Conservation (phyloP, 2,888 invertebrate genomes). For the Lasioglossum zephyrum region DNA sequence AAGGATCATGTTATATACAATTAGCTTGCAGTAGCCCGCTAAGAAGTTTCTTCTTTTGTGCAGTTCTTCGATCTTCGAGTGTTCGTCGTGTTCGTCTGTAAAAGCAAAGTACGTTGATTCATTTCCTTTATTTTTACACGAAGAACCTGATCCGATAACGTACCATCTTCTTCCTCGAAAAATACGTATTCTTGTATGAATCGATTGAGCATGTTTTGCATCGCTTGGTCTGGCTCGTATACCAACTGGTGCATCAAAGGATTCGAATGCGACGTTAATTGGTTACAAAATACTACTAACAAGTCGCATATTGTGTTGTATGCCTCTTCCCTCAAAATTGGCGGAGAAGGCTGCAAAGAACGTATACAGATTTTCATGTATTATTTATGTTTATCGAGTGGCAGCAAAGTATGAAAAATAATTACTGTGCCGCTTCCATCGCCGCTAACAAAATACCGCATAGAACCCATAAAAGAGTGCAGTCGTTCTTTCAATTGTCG, state of each 20-base stretch:
- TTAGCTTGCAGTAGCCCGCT: slow-evolving; percentile 98
- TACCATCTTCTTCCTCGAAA: slow-evolving; percentile 95
- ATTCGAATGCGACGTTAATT: slow-evolving; percentile 87
- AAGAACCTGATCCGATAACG: slow-evolving; percentile 54
- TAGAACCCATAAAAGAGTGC: slow-evolving; percentile 90
- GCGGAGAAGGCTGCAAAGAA: slow-evolving; percentile 61
- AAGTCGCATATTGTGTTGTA: slow-evolving; percentile 98
- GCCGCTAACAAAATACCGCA: slow-evolving; percentile 88
- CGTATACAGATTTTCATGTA: slow-evolving; percentile 20
- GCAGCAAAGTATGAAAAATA: slow-evolving; percentile 29
- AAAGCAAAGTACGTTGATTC: slow-evolving; percentile 5
- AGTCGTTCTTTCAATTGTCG: slow-evolving; percentile 89
- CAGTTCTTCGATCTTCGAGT: slow-evolving; percentile 97
- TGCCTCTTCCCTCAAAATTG: slow-evolving; percentile 86
- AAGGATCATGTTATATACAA: slow-evolving; percentile 98
- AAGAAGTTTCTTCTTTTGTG: slow-evolving; percentile 98
- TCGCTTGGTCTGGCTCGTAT: slow-evolving; percentile 91
- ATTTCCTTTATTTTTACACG: neutral
- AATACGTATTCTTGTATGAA: slow-evolving; percentile 98
- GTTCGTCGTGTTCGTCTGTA: slow-evolving; percentile 95
- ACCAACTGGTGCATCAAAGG: slow-evolving; percentile 88
- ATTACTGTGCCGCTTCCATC: slow-evolving; percentile 90
- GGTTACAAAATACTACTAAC: slow-evolving; percentile 96
- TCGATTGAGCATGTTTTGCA: slow-evolving; percentile 93
- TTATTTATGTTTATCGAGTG: neutral